A percentile compares a stretch with the other conserved stretches of the same genome.
Conservation (phyloP, 1,140 invertebrate genomes). For the Meteorus sp. region DNA sequence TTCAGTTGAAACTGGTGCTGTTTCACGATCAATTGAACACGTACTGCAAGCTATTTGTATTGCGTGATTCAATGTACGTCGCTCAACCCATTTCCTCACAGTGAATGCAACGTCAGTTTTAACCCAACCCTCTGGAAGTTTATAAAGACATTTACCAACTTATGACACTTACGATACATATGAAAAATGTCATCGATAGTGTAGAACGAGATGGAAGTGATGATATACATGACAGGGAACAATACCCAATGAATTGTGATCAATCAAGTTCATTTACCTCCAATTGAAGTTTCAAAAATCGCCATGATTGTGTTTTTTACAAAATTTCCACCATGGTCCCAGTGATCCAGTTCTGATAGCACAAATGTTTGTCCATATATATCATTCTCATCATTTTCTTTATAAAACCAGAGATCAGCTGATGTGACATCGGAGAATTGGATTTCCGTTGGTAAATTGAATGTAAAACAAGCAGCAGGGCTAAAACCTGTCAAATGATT, state of each 20-base stretch:
- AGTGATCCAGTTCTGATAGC: constrained; percentile 76
- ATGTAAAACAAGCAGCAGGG: constrained; percentile 71
- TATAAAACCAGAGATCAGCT: constrained; percentile 80
- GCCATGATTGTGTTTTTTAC: constrained; percentile 74
- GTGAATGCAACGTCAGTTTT: constrained; percentile 74
- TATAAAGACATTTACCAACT: not conserved
- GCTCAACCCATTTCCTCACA: constrained; percentile 73
- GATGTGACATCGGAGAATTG: constrained; percentile 71
- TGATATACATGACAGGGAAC: too few species aligned
- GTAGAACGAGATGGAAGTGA: too few species aligned
- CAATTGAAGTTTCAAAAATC: constrained; percentile 70
- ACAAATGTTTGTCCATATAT: constrained; percentile 74
- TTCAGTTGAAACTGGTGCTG: constrained; percentile 66
- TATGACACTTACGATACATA: not conserved
- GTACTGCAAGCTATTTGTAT: constrained; percentile 77
- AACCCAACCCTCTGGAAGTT: constrained; percentile 74
- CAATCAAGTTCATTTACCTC: constrained; percentile 52
- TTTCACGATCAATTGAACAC: constrained; percentile 67
- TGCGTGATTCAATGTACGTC: constrained; percentile 65
- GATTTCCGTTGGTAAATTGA: constrained; percentile 69
- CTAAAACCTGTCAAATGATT: constrained; percentile 55
- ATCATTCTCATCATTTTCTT: constrained; percentile 64
- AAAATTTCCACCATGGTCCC: constrained; percentile 70
- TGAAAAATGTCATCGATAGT: too few species aligned
- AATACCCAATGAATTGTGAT: not conserved